These are phyloP conservation scores for Mechanitis mazaeus DNA, from an alignment of 2,888 invertebrate genomes.

Conservation along the genomic window DNA sequence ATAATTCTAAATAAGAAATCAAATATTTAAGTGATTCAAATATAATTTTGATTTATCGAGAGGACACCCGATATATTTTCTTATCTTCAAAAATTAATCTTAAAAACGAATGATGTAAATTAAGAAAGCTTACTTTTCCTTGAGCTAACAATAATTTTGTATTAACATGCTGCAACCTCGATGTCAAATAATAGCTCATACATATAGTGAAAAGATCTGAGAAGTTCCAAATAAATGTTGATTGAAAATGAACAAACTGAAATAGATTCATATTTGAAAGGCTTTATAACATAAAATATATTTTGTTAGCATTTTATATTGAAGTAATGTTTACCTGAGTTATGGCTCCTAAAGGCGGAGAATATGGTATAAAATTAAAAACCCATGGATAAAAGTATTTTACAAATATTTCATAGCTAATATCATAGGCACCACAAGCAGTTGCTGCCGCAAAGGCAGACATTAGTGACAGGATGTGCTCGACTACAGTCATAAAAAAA, in stretches of 20 bases:
- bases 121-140: conserved; percentile 51
- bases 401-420: conserved; percentile 51
- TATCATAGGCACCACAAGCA: conserved; percentile 40
- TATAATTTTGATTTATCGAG: too few relatives aligned
- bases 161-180: conserved; percentile 80
- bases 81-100: too few relatives aligned
- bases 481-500: conserved; percentile 42
- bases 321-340: conserved; percentile 43
- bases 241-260: conserved; percentile 77
- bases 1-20: background rate
- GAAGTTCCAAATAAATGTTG: conserved; percentile 85
- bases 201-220: conserved; percentile 84
- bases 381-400: conserved; percentile 62
- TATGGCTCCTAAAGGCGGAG: conserved; percentile 44
- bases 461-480: conserved; percentile 58
- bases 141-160: conserved; percentile 54
- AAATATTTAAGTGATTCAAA: background rate
- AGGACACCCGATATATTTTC: too few relatives aligned
- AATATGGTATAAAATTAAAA: conserved; percentile 53
- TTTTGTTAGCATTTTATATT: background rate
- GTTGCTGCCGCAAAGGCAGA: conserved; percentile 51
- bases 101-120: too few relatives aligned
- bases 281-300: background rate
- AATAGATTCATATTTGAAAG: conserved; percentile 28
- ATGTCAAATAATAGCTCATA: conserved; percentile 81